phyloP scores from a whole-genome alignment of 2,888 invertebrate species.

The Drosophila tanythrix region DNA sequence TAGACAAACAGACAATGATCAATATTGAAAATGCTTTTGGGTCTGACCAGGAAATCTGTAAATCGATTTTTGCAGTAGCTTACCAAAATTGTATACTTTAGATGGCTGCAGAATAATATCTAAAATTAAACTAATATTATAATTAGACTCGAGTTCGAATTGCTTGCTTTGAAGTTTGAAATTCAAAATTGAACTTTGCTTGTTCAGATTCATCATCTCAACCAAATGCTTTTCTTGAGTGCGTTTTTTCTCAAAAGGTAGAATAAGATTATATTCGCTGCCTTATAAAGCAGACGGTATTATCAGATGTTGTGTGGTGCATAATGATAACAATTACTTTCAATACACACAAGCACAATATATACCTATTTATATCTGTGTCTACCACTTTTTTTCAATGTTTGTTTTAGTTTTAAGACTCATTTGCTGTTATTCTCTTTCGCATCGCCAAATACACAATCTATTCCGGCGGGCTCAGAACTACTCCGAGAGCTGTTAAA shows the following conservation, averaged over 20 bases:
- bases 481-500: neutral
- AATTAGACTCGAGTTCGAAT: neutral
- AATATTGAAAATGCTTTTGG: neutral
- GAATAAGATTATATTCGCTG: neutral
- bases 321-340: neutral
- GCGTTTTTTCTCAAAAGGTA: neutral
- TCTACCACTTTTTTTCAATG: neutral
- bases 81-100: neutral
- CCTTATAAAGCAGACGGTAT: neutral
- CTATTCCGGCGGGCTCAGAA: neutral
- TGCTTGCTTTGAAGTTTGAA: neutral
- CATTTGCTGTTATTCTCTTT: neutral
- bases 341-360: neutral
- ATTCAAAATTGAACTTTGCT: neutral
- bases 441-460: neutral
- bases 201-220: neutral
- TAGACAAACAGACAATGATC: neutral
- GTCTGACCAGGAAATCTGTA: neutral
- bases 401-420: neutral
- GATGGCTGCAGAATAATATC: neutral
- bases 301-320: neutral
- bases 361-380: neutral
- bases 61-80: neutral
- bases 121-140: neutral
- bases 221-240: neutral